A percentile compares a stretch with the other conserved stretches of the same genome.
phyloP scores from a whole-genome alignment of 2,113 vertebrate species.

The Epinephelus moara region DNA sequence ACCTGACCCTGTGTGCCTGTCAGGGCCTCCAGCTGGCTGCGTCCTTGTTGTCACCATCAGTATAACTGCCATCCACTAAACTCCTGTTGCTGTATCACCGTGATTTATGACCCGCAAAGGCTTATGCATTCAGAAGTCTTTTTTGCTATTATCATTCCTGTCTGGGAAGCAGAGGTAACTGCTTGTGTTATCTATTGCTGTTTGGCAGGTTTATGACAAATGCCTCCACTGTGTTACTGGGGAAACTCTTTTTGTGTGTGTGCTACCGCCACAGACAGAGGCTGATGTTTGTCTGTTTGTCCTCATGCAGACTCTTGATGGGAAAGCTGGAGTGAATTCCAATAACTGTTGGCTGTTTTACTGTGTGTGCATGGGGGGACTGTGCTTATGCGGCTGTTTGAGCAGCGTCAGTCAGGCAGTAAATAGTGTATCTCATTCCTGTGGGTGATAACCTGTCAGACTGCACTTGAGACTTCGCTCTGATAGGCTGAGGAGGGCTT shows the following conservation, averaged over 20 bases:
- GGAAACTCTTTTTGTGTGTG: conserved; percentile 39
- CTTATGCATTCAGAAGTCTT: conserved; percentile 56
- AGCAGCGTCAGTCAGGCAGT: conserved; percentile 19
- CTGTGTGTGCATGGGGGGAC: conserved; percentile 34
- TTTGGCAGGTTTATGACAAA: conserved; percentile 72
- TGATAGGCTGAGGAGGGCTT: neutral
- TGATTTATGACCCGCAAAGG: conserved; percentile 63
- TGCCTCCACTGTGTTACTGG: conserved; percentile 44
- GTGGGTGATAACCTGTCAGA: conserved; percentile 39
- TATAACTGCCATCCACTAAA: conserved; percentile 33
- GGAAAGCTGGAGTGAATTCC: conserved; percentile 28
- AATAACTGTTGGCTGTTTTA: conserved; percentile 44
- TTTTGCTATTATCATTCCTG: conserved; percentile 57
- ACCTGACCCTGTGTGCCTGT: conserved; percentile 36
- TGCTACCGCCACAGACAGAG: conserved; percentile 30
- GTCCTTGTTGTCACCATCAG: conserved; percentile 56
- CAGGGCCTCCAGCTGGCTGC: conserved; percentile 46
- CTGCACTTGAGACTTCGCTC: neutral
- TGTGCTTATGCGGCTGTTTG: conserved; percentile 37
- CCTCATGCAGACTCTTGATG: conserved; percentile 32
- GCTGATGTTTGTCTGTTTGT: conserved; percentile 53
- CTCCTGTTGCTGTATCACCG: conserved; percentile 35
- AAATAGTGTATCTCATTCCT: conserved; percentile 33
- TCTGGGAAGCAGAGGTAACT: conserved; percentile 54
- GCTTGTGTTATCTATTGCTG: conserved; percentile 63